Conservation (phyloP, 2,797 vertebrate species). For the Sphenodon punctatus region DNA sequence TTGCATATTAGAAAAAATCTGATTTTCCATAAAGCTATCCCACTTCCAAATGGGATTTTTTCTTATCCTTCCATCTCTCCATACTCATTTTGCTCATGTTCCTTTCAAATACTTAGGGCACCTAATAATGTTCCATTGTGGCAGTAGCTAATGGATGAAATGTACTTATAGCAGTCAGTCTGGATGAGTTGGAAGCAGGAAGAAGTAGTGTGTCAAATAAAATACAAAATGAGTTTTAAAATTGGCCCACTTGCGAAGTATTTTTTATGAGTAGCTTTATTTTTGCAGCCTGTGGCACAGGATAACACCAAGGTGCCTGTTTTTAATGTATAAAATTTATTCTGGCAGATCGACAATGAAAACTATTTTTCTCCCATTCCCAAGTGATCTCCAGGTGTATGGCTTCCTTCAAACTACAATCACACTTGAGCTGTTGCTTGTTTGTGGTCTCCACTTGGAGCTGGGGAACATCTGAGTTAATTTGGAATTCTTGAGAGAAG, state of each 20-base stretch:
- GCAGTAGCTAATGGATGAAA: neutral
- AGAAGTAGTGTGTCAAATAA: neutral
- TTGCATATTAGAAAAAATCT: slow-evolving; percentile 17
- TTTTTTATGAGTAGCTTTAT: neutral
- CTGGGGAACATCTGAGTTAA: slow-evolving; percentile 22
- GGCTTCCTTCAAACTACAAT: slow-evolving; percentile 31
- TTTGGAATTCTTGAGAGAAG: neutral
- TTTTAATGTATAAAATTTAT: slow-evolving; percentile 61
- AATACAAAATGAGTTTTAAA: slow-evolving; percentile 15
- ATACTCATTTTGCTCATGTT: neutral
- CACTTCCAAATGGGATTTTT: neutral
- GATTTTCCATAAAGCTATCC: slow-evolving; percentile 5
- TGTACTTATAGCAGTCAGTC: neutral
- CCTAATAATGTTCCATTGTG: neutral
- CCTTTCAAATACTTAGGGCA: neutral
- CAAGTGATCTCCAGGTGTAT: slow-evolving; percentile 26
- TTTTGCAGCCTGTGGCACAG: neutral
- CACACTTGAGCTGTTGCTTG: neutral
- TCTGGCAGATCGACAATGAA: slow-evolving; percentile 21
- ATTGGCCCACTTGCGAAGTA: slow-evolving; percentile 9
- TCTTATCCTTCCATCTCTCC: neutral
- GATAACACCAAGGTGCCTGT: slow-evolving; percentile 24
- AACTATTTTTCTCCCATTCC: slow-evolving; percentile 22
- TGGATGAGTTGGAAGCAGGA: neutral
- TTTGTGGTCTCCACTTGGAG: neutral